Evolutionary conservation across 2,888 invertebrate genomes (phyloP).

Genomic region (Hypomecis punctinalis): DNA sequence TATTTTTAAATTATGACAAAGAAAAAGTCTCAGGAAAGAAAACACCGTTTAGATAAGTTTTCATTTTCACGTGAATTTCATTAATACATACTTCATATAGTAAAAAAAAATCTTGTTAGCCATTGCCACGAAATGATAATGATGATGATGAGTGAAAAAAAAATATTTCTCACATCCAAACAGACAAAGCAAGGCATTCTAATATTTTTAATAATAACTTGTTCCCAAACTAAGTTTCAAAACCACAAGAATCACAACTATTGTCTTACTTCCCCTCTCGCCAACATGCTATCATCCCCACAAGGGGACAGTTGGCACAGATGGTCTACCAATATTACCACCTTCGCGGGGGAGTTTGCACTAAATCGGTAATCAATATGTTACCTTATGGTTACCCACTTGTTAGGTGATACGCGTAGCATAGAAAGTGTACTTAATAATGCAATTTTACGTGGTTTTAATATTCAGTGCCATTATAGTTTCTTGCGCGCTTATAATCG

Average conservation of each 20-base stretch:
- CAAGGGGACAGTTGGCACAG: conserved; percentile 68
- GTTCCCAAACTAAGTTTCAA: conserved; percentile 2
- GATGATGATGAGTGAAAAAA: no score
- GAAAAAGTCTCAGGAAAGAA: no score
- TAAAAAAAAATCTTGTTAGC: no score
- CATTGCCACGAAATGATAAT: no score
- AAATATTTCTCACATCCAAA: no score
- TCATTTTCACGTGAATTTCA: no score
- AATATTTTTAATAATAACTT: neutral
- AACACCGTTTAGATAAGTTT: no score
- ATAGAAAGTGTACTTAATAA: neutral
- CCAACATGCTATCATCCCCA: conserved; percentile 36
- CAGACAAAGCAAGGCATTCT: no score
- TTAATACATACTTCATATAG: no score
- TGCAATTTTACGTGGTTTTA: neutral
- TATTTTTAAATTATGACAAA: no score
- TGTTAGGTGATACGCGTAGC: conserved; percentile 13
- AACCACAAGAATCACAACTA: conserved; percentile 37
- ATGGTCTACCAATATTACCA: conserved; percentile 77
- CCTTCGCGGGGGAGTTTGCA: conserved; percentile 62
- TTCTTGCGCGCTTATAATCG: neutral
- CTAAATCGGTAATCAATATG: conserved; percentile 75
- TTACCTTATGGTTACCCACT: conserved; percentile 37
- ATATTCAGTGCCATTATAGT: neutral
- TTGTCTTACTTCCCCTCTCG: conserved; percentile 31